Percentiles rank a stretch among this genome's conserved stretches.
phyloP scores from a whole-genome alignment of 1,140 invertebrate genomes.

The Elysia chlorotica region DNA sequence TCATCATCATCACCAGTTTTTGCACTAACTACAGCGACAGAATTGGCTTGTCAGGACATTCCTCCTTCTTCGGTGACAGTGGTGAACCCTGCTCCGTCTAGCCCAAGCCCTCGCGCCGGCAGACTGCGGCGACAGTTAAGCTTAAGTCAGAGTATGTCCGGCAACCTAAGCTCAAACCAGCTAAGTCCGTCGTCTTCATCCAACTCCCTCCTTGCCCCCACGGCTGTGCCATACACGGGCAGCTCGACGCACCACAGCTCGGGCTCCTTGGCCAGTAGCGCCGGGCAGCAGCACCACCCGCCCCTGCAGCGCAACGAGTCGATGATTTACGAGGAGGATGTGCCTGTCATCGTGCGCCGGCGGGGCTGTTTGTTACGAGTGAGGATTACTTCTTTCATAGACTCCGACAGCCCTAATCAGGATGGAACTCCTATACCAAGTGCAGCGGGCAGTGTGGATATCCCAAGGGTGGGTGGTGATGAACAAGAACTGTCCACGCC shows the following conservation, averaged over 20 bases:
- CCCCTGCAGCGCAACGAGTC: conserved; percentile 39
- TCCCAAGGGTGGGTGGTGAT: no score
- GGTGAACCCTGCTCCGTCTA: background rate
- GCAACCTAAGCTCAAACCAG: background rate
- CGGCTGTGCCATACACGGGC: background rate
- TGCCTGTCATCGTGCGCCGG: conserved; percentile 62
- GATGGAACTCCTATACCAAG: no score
- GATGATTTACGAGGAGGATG: conserved; percentile 61
- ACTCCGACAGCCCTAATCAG: conserved; percentile 29
- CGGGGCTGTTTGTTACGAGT: conserved; percentile 62
- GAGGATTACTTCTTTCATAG: conserved; percentile 52
- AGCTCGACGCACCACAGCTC: background rate
- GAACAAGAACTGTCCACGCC: no score
- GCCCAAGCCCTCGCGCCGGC: background rate
- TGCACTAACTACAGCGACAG: background rate
- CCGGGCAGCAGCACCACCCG: background rate
- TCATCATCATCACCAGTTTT: background rate
- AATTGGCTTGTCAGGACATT: no score
- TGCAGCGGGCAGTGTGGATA: no score
- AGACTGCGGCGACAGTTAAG: background rate
- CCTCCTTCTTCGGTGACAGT: no score
- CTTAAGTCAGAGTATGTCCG: background rate
- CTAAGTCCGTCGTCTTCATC: conserved; percentile 9
- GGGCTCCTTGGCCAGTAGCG: background rate
- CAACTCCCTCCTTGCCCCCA: background rate